These are phyloP conservation scores for Gadus chalcogrammus DNA, from an alignment of 2,113 vertebrate species.

Conservation along the genomic window DNA sequence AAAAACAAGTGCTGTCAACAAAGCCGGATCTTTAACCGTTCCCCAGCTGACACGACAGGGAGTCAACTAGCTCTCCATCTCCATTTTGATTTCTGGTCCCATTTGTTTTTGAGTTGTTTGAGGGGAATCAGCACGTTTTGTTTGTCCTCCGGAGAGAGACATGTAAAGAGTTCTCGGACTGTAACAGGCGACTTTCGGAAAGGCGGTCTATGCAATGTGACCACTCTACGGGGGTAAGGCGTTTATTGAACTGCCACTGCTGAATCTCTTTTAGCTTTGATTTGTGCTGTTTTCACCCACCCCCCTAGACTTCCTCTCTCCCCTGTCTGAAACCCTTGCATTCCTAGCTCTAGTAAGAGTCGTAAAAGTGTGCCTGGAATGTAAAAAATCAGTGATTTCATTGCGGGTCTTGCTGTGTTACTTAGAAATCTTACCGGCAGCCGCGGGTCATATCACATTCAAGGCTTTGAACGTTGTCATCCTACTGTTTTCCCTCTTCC, in stretches of 20 bases:
- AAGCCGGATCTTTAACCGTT: slow-evolving; percentile 43
- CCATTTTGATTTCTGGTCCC: slow-evolving; percentile 20
- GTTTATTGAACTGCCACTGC: slow-evolving; percentile 29
- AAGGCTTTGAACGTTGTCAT: slow-evolving; percentile 49
- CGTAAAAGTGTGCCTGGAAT: slow-evolving; percentile 8
- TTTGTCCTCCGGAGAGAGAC: not conserved
- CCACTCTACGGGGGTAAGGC: slow-evolving; percentile 54
- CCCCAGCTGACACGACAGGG: not conserved
- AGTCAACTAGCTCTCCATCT: slow-evolving; percentile 34
- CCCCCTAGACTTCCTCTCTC: slow-evolving; percentile 4
- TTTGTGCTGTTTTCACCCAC: slow-evolving; percentile 11
- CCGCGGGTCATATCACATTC: slow-evolving; percentile 46
- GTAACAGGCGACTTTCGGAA: slow-evolving; percentile 39
- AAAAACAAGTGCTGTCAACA: too few species aligned
- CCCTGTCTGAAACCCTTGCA: not conserved
- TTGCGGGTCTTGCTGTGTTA: slow-evolving; percentile 45
- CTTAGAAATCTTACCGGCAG: slow-evolving; percentile 51
- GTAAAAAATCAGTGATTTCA: slow-evolving; percentile 51
- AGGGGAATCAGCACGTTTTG: slow-evolving; percentile 6
- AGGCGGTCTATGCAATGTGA: slow-evolving; percentile 35
- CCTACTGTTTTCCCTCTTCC: slow-evolving; percentile 41
- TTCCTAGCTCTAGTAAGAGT: not conserved
- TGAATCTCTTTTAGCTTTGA: slow-evolving; percentile 18
- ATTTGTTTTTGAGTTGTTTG: slow-evolving; percentile 30
- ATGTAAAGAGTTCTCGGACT: slow-evolving; percentile 40